Evolutionary conservation across 2,888 invertebrate genomes (phyloP).

Genomic region (Drosophila kokeensis): DNA sequence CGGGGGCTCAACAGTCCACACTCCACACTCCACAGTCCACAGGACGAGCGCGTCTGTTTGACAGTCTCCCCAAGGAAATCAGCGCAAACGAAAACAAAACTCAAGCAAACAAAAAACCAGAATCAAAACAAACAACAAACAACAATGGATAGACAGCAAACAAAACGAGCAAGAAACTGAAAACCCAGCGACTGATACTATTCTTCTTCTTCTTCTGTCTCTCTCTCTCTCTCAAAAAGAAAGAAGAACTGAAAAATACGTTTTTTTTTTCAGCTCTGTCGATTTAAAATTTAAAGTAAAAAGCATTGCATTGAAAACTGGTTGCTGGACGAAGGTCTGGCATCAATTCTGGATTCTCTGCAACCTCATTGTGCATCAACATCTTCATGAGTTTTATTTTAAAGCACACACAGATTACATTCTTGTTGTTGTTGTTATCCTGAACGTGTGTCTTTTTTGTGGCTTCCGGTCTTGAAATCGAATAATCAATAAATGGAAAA

Average conservation of each 20-base stretch:
- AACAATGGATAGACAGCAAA: conserved; percentile 42
- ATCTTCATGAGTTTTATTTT: conserved; percentile 39
- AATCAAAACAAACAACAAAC: conserved; percentile 69
- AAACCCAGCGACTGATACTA: conserved; percentile 17
- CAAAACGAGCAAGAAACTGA: conserved; percentile 23
- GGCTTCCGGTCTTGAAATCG: conserved; percentile 73
- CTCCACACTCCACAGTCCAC: conserved; percentile 6
- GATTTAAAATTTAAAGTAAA: conserved; percentile 58
- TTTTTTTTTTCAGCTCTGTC: conserved; percentile 39
- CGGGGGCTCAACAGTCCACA: conserved; percentile 20
- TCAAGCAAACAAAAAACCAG: conserved; percentile 57
- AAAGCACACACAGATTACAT: conserved; percentile 21
- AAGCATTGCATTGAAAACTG: conserved; percentile 51
- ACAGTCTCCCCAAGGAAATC: conserved; percentile 71
- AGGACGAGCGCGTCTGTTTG: conserved; percentile 44
- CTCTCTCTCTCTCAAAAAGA: neutral
- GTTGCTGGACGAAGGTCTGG: conserved; percentile 27
- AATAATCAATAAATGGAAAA: conserved; percentile 64
- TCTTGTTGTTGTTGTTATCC: conserved; percentile 45
- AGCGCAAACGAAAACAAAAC: conserved; percentile 55
- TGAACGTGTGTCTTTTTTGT: conserved; percentile 56
- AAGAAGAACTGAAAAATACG: neutral
- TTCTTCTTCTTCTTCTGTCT: neutral
- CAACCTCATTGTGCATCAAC: conserved; percentile 45
- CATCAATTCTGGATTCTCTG: conserved; percentile 8